Base-by-base conservation (phyloP, 2,888 invertebrate genomes). In the Ecdyonurus torrentis region DNA sequence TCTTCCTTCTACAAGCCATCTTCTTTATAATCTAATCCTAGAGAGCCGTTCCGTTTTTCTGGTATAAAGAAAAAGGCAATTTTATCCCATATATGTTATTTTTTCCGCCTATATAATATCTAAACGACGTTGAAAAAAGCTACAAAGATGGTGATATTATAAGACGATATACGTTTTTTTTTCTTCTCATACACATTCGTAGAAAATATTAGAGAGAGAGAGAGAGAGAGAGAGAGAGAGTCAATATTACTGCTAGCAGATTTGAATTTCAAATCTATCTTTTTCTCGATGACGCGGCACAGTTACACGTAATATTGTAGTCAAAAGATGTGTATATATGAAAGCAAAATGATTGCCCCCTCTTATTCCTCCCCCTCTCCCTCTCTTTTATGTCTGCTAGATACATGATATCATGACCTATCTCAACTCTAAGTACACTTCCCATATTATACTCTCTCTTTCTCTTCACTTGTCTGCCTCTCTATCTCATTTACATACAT, bases 191-290 rank as follows among this genome's bases (percentile, higher is more conserved):
- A 37, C 7, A 37, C 37, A 15, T 10, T 10, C 37, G 15, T 37
- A 37, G 15, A n/a, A n/a, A n/a, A n/a, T n/a, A n/a, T n/a, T n/a
- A n/a, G n/a, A n/a, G n/a, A n/a, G n/a, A n/a, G n/a, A n/a, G n/a
- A n/a, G n/a, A n/a, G n/a, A n/a, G n/a, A n/a, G n/a, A n/a, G n/a
- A n/a, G n/a, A n/a, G n/a, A n/a, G n/a, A n/a, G n/a, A n/a, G n/a
- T n/a, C n/a, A 50, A 10, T 50, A 50, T 50, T 7, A 10, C 7
- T 18, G 55, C 55, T 5, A 55, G 7, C 5, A 55, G 55, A 55
- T 55, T 55, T 55, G 55, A 55, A 55, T 55, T 55, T 55, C 55
- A 55, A 55, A 55, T 55, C 55, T 20, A 55, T 55, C 55, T 55
- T 22, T 55, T 50, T 55, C 55, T n/a, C 7, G 15, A 37, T 37